These are phyloP conservation scores for Patella caerulea DNA, from an alignment of 2,888 invertebrate genomes.

Conservation along the genomic window DNA sequence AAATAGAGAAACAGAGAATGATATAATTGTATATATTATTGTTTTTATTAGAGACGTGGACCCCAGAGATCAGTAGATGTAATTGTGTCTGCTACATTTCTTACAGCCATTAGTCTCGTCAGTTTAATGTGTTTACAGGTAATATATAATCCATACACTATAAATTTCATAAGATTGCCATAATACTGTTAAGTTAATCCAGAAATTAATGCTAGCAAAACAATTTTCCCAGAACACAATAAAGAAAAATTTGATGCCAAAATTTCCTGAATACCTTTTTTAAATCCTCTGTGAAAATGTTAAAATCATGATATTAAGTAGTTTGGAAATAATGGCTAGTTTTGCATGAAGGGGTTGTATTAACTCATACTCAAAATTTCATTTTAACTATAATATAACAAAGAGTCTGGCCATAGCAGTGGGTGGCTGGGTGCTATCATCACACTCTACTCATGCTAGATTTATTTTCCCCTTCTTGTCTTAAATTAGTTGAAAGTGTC, in stretches of 20 bases:
- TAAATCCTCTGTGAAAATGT: no score
- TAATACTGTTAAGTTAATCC: background rate
- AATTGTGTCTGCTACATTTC: constrained; percentile 93
- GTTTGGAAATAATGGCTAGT: no score
- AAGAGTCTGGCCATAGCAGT: no score
- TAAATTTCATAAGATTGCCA: background rate
- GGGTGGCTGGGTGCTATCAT: no score
- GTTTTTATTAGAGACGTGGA: constrained; percentile 82
- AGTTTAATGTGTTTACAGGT: constrained; percentile 86
- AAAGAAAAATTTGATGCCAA: background rate
- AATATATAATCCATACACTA: constrained; percentile 21
- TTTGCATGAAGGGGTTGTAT: no score
- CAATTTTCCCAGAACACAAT: background rate
- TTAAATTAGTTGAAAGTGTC: no score
- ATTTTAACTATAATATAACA: no score
- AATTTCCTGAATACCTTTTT: background rate
- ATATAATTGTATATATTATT: background rate
- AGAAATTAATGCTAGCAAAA: background rate
- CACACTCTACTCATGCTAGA: no score
- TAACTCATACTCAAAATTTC: no score
- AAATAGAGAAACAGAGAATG: no score
- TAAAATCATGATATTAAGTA: no score
- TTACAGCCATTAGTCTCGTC: constrained; percentile 86
- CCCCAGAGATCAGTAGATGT: constrained; percentile 96
- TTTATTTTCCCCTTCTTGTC: no score